Conservation (phyloP, 2,113 vertebrate genomes). For the Periophthalmus modestus region DNA sequence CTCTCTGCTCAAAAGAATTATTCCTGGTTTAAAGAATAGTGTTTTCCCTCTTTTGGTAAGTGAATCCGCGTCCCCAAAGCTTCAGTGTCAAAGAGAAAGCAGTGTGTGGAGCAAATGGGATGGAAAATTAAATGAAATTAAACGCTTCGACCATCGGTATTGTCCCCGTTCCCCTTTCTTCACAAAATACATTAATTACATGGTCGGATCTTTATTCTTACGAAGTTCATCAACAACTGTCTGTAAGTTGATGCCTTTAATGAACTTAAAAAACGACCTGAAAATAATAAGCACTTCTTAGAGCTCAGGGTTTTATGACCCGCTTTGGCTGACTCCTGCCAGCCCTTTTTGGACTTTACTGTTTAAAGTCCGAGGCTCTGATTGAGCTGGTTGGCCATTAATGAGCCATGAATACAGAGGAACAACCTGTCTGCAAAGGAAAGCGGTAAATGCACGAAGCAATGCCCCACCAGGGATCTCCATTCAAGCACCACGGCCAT, state of each 20-base stretch:
- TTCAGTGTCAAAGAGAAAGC: conserved; percentile 88
- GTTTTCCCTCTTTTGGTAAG: conserved; percentile 82
- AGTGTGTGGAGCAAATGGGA: conserved; percentile 95
- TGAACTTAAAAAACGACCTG: conserved; percentile 68
- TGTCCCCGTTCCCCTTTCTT: conserved; percentile 79
- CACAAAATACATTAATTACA: conserved; percentile 97
- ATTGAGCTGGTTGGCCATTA: conserved; percentile 90
- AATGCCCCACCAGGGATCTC: conserved; percentile 84
- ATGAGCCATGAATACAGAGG: conserved; percentile 84
- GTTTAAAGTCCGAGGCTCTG: conserved; percentile 76
- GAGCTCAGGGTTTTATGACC: conserved; percentile 69
- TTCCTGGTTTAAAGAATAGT: conserved; percentile 83
- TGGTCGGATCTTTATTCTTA: conserved; percentile 91
- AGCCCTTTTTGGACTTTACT: conserved; percentile 75
- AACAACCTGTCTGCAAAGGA: conserved; percentile 84
- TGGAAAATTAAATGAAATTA: conserved; percentile 99
- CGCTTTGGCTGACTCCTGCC: conserved; percentile 70
- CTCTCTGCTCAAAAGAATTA: conserved; percentile 88
- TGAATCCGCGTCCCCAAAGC: conserved; percentile 87
- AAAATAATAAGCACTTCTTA: conserved; percentile 75
- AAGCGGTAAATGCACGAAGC: conserved; percentile 78
- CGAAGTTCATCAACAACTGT: conserved; percentile 89
- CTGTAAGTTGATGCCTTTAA: conserved; percentile 79
- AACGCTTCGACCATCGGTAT: conserved; percentile 94
- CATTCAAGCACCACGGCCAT: conserved; percentile 79